Percentiles rank a stretch among this genome's conserved stretches.
These are phyloP conservation scores for Bufo gargarizans DNA, from an alignment of 2,113 vertebrate species.

Conservation along the genomic window DNA sequence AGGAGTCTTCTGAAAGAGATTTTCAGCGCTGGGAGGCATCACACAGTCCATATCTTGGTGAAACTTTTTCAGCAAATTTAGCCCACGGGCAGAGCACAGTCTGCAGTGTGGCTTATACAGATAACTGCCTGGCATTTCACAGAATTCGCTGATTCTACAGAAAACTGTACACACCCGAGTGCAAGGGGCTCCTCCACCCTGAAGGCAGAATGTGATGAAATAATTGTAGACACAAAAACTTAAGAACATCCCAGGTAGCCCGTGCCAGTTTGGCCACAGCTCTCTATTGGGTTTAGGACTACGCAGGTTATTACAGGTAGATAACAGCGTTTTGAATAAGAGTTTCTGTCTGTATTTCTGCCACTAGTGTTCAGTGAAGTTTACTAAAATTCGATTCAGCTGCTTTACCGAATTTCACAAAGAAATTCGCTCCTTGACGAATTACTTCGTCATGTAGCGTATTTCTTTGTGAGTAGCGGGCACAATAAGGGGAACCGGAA, in stretches of 20 bases:
- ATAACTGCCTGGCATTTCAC: constrained; percentile 55
- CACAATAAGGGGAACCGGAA: no score
- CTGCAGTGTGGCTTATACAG: constrained; percentile 45
- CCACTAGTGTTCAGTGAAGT: no score
- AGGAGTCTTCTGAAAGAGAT: constrained; percentile 25
- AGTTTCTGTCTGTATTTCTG: no score
- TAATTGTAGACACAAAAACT: not conserved
- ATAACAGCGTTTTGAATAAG: not conserved
- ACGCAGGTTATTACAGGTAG: not conserved
- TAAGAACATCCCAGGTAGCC: not conserved
- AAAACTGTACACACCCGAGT: constrained; percentile 49
- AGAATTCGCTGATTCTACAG: constrained; percentile 54
- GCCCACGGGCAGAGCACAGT: constrained; percentile 26
- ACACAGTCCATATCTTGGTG: constrained; percentile 34
- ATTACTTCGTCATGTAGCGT: no score
- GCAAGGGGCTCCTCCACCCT: constrained; percentile 47
- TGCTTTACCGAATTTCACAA: no score
- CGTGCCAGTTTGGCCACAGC: not conserved
- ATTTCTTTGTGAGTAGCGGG: no score
- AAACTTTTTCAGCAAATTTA: constrained; percentile 32
- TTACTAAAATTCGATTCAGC: no score
- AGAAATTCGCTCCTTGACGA: no score
- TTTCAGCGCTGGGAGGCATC: constrained; percentile 40
- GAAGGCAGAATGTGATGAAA: constrained; percentile 8
- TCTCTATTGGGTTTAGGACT: no score